Evolutionary conservation across 1,140 invertebrate genomes (phyloP), one percentile per base, ranked within the genome.

Genomic region (Camponotus pennsylvanicus): DNA sequence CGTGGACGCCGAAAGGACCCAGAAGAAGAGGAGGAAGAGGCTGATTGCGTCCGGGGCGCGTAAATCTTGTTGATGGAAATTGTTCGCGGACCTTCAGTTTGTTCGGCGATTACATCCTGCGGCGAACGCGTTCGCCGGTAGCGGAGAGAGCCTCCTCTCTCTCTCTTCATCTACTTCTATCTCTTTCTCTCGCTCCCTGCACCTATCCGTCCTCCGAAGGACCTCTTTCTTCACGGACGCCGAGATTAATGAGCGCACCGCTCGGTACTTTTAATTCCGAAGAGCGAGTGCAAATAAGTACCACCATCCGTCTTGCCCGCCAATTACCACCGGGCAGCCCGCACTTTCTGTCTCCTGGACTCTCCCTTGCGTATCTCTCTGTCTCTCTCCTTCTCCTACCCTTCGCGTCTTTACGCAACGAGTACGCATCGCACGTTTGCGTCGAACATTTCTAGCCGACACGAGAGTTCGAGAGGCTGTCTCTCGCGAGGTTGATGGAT

Each of bases 271-370:
- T 94, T 94, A 94, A 95, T 94, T 94, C 93, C 89, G 84, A 89
- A 92, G 93, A 93, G 89, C 85, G 90, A 93, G 93, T 94, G 93
- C 93, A 94, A 94, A 94, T 94, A 95, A 95, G 92, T 92, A 94
- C 92, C 91, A 89, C 87, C 93, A 95, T 95, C 90, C 92, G 93
- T 94, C 93, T 94, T 94, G 90, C 79, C 92, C 93, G 92, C 94
- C 94, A 94, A 94, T 94, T 94, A 94, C 89, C 92, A 90, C 92
- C 88, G 91, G 86, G 89, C 89, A 91, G 85, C 3, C 27, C 32
- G 42, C 61, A 21, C 75, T 21, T 59, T 71, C 45, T 73, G 32
- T 75, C 59, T 52, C n/a, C 32, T 70, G 37, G 49, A 49, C 77
- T 82, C 52, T 67, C 66, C 40, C 59, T 86, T 79, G 34, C 37